Conservation (phyloP, 2,888 invertebrate species). For the Tipula helvola region DNA sequence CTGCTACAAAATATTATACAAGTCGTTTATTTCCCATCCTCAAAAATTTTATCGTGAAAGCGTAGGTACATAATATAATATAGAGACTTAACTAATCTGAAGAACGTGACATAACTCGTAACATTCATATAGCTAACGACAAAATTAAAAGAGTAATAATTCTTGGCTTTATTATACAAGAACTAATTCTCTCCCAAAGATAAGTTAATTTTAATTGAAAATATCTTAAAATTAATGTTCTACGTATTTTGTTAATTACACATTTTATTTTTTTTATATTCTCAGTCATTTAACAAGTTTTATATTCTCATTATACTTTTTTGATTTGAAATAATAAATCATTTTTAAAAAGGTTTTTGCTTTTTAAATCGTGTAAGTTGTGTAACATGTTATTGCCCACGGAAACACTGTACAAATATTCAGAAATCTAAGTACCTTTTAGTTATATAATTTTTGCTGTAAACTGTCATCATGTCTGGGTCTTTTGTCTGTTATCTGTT, state of each 20-base stretch:
- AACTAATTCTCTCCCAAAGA: background rate
- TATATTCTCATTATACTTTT: background rate
- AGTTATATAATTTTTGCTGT: no score
- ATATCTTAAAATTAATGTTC: background rate
- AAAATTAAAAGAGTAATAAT: background rate
- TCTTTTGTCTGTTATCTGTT: no score
- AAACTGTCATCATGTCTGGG: no score
- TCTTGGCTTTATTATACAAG: background rate
- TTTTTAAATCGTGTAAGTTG: background rate
- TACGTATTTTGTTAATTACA: background rate
- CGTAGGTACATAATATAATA: background rate
- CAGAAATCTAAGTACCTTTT: no score
- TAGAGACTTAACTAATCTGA: background rate
- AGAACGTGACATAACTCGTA: background rate
- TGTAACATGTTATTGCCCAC: background rate
- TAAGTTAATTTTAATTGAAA: background rate
- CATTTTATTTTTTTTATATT: background rate
- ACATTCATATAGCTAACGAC: background rate
- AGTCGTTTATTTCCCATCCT: background rate
- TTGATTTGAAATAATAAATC: background rate
- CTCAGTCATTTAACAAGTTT: background rate
- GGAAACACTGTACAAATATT: no score
- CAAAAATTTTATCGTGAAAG: background rate
- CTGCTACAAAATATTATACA: background rate
- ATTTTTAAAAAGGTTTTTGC: background rate